These are phyloP conservation scores for Gortyna flavago DNA, from an alignment of 2,888 invertebrate genomes.

Conservation along the genomic window DNA sequence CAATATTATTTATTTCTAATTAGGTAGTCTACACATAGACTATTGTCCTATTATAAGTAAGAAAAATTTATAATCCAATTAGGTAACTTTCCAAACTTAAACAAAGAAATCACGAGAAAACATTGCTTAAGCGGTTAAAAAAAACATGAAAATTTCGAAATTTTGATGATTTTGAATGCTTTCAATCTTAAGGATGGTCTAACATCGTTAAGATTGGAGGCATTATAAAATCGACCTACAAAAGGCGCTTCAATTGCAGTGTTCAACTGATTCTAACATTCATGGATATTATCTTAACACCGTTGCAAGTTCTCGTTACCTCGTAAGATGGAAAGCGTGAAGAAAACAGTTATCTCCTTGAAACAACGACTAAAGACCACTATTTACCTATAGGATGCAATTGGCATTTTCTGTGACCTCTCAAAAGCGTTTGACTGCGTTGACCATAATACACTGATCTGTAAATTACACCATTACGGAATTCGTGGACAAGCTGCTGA, in stretches of 20 bases:
- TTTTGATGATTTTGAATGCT: too few relatives aligned
- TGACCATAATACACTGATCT: too few relatives aligned
- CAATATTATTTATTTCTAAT: constrained; percentile 9
- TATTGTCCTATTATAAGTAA: background rate
- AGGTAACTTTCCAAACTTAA: background rate
- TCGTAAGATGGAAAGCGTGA: constrained; percentile 5
- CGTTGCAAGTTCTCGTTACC: constrained; percentile 31
- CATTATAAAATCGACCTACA: background rate
- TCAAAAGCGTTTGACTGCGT: too few relatives aligned
- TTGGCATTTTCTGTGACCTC: too few relatives aligned
- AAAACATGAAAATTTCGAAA: background rate
- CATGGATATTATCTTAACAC: constrained; percentile 32
- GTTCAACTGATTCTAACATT: constrained; percentile 19
- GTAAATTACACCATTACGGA: too few relatives aligned
- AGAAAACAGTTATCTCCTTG: constrained; percentile 44
- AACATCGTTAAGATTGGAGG: too few relatives aligned
- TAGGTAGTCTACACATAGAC: constrained; percentile 1
- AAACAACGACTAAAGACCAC: constrained; percentile 7
- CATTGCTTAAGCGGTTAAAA: background rate
- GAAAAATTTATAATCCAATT: background rate
- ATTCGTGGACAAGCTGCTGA: too few relatives aligned
- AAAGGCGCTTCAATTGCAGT: constrained; percentile 6
- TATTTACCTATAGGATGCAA: constrained; percentile 41
- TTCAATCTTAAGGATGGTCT: too few relatives aligned
- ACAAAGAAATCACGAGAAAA: background rate